phyloP scores from a whole-genome alignment of 2,113 vertebrate genomes.

The Melospiza melodia region DNA sequence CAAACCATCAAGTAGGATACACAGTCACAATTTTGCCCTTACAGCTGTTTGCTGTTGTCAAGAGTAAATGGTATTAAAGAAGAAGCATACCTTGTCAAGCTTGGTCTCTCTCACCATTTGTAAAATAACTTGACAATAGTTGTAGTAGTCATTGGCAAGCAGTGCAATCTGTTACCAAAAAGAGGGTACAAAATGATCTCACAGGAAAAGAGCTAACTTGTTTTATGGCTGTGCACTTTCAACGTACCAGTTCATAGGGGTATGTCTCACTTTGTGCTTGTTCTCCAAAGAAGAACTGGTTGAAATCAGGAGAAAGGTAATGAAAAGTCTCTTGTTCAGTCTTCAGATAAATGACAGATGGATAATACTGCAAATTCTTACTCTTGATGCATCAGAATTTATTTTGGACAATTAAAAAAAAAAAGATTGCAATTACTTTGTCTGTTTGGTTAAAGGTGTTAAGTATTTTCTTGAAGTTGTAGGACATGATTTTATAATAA shows the following conservation, averaged over 20 bases:
- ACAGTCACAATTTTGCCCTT: background rate
- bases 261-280: slow-evolving; percentile 9
- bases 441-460: background rate
- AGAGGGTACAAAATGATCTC: background rate
- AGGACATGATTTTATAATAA: background rate
- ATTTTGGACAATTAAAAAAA: background rate
- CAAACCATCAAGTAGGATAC: background rate
- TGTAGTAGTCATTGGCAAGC: slow-evolving; percentile 66
- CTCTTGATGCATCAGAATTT: background rate
- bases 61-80: background rate
- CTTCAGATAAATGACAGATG: slow-evolving; percentile 36
- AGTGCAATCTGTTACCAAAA: slow-evolving; percentile 49
- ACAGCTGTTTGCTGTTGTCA: background rate
- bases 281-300: slow-evolving; percentile 59
- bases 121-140: slow-evolving; percentile 70
- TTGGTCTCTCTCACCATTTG: slow-evolving; percentile 57
- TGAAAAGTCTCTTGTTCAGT: slow-evolving; percentile 8
- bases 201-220: background rate
- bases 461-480: background rate
- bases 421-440: background rate
- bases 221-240: background rate
- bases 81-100: slow-evolving; percentile 62
- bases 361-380: slow-evolving; percentile 23
- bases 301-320: slow-evolving; percentile 48
- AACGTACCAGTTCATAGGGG: slow-evolving; percentile 48